These are phyloP conservation scores for Cardiocondyla obscurior DNA, from an alignment of 1,140 invertebrate genomes.

Conservation along the genomic window DNA sequence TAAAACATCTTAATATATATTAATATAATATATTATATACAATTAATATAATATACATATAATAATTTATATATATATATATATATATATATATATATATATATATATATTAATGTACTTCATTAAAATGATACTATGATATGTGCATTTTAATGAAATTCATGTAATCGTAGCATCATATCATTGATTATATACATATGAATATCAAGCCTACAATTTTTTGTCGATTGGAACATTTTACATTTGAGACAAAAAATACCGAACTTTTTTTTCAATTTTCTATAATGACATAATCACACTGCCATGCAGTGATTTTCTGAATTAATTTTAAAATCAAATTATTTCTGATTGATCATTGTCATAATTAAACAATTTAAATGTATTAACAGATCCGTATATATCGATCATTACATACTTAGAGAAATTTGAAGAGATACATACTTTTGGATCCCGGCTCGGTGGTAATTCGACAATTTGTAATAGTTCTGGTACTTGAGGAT, in stretches of 20 bases:
- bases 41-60: too few species aligned
- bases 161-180: neutral
- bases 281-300: constrained; percentile 3
- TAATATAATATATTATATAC: too few species aligned
- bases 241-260: neutral
- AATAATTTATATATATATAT: too few species aligned
- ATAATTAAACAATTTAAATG: constrained; percentile 75
- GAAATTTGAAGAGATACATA: constrained; percentile 79
- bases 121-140: constrained; percentile 2
- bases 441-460: constrained; percentile 71
- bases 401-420: constrained; percentile 79
- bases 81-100: too few species aligned
- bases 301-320: constrained; percentile 28
- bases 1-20: constrained; percentile 16
- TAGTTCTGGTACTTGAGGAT: constrained; percentile 70
- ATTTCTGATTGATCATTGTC: too few species aligned
- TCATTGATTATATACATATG: too few species aligned
- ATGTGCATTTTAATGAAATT: constrained; percentile 6
- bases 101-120: too few species aligned
- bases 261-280: neutral
- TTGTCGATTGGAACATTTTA: neutral
- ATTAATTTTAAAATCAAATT: constrained; percentile 1
- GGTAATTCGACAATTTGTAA: constrained; percentile 75
- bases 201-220: neutral
- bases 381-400: constrained; percentile 78